These are phyloP conservation scores for Betta splendens DNA, from an alignment of 2,797 vertebrate species.

Conservation along the genomic window DNA sequence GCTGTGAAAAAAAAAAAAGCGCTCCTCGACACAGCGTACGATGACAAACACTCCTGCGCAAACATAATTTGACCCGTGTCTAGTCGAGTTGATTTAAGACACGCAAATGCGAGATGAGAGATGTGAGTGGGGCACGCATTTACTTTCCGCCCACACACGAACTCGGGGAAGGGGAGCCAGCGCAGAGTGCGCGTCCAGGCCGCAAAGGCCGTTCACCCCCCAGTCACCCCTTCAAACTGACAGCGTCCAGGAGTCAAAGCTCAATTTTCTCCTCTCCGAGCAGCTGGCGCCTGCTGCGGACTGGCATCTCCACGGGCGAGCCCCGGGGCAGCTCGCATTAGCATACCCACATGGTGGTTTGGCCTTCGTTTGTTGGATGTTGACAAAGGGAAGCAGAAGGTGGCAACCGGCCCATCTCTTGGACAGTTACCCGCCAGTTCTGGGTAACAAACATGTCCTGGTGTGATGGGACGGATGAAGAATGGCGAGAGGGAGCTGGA, in stretches of 20 bases:
- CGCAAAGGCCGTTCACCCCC: constrained; percentile 49
- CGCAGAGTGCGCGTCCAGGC: constrained; percentile 27
- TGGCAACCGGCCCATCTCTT: constrained; percentile 55
- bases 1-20: constrained; percentile 18
- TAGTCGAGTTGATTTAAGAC: constrained; percentile 29
- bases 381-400: constrained; percentile 61
- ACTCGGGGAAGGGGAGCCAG: constrained; percentile 17
- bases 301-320: constrained; percentile 60
- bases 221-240: constrained; percentile 48
- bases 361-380: constrained; percentile 56
- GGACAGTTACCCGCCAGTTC: constrained; percentile 57
- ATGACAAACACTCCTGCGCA: constrained; percentile 25
- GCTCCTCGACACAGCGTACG: constrained; percentile 1
- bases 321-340: constrained; percentile 57
- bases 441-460: constrained; percentile 54
- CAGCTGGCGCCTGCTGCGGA: constrained; percentile 36
- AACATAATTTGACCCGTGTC: constrained; percentile 25
- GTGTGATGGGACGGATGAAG: constrained; percentile 27
- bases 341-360: constrained; percentile 61
- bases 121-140: constrained; percentile 30
- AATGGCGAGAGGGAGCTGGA: neutral
- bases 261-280: constrained; percentile 35
- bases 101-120: constrained; percentile 15
- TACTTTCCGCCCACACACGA: constrained; percentile 20
- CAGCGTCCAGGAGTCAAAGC: constrained; percentile 55